A percentile compares a stretch with the other conserved stretches of the same genome.
Conservation (phyloP, 2,888 invertebrate genomes). For the Bursaphelenchus okinawaensis region DNA sequence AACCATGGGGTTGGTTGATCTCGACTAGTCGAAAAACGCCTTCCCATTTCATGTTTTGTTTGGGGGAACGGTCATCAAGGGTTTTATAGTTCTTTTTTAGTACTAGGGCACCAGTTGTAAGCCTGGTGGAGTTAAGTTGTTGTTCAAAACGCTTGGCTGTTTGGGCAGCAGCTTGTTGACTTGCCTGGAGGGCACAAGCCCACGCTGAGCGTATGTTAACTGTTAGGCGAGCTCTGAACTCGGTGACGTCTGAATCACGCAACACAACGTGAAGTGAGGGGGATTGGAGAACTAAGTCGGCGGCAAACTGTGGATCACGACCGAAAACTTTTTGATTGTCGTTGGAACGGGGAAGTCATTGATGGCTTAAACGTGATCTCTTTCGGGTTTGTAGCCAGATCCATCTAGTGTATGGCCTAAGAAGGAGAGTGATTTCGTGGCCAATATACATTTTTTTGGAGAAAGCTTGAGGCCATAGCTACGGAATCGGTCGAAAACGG, state of each 20-base stretch:
- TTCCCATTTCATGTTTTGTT: background rate
- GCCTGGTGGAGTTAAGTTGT: background rate
- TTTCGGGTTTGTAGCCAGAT: background rate
- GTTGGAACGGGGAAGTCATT: background rate
- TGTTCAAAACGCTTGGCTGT: background rate
- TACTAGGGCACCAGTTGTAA: background rate
- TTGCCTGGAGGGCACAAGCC: background rate
- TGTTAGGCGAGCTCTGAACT: background rate
- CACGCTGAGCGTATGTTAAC: background rate
- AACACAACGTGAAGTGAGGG: background rate
- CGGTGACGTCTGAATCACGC: background rate
- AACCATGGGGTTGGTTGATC: background rate
- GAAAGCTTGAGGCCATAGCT: slow-evolving; percentile 22
- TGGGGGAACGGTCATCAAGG: background rate
- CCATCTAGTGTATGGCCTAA: background rate
- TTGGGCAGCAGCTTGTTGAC: background rate
- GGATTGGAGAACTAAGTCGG: background rate
- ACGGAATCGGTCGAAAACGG: slow-evolving; percentile 19
- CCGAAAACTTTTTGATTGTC: background rate
- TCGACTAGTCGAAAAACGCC: background rate
- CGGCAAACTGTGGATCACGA: background rate
- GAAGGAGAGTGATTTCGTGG: slow-evolving; percentile 10
- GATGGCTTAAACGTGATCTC: background rate
- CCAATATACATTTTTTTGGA: slow-evolving; percentile 27
- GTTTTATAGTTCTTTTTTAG: background rate